Evolutionary conservation across 2,113 vertebrate species (phyloP), one percentile per base, ranked within the genome.

Genomic region (Eurypyga helias): DNA sequence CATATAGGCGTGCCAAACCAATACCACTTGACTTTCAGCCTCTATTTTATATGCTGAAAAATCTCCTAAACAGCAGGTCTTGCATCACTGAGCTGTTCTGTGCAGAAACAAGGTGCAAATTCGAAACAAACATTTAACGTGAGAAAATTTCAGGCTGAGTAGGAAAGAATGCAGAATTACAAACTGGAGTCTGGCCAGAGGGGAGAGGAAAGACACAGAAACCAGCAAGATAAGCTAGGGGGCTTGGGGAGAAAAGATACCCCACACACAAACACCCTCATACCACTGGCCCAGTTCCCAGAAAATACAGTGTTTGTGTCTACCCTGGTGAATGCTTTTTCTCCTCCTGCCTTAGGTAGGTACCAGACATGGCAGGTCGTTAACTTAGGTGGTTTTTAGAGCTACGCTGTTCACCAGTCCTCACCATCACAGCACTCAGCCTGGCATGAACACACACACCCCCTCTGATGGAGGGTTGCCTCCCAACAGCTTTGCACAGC

Each of bases 131-230:
- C 45, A 17, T 54, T 79, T 76, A 84, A 76, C 64, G 33, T 8
- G 23, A 91, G 46, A 87, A 87, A 95, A 78, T 28, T 79, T 84
- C 52, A 87, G 41, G 61, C 57, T 8, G 48, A 87, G 72, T 26
- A 89, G 48, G 54, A 91, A 97, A 92, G 69, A 93, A 88, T 25
- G 31, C 83, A 92, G 89, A 89, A 89, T 82, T 92, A 79, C 69
- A 49, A 79, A 95, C 31, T 77, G 9, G 14, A 91, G 17, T 62
- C 77, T 82, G 65, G 77, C 81, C 72, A 94, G 65, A 87, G 13
- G 17, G 58, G 13, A 91, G 29, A 82, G 18, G 24, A 78, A 78
- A 91, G 65, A 84, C 41, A 82, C 52, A 67, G 69, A 89, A 93
- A 79, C 45, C 69, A 89, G 45, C 48, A 57, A 87, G 89, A 87